Base-by-base conservation (phyloP, 2,888 invertebrate genomes). In the Epistrophe grossulariae region DNA sequence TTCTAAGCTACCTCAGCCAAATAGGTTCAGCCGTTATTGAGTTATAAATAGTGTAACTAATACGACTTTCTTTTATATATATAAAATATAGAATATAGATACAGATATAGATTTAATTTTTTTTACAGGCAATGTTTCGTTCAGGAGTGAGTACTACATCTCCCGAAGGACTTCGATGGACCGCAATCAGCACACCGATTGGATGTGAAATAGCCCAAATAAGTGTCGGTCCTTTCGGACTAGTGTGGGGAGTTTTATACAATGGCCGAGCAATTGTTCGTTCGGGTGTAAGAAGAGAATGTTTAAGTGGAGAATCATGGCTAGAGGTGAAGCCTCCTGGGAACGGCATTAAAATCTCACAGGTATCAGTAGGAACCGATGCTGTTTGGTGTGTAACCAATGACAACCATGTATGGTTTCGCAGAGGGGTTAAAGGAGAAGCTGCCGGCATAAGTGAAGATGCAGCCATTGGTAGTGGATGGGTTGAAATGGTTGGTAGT, bases 101-200 rank as follows among this genome's bases (percentile, higher is more conserved):
- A n/a, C n/a, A n/a, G n/a, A n/a, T n/a, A n/a, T n/a, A n/a, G n/a
- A n/a, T n/a, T n/a, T n/a, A n/a, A n/a, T n/a, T n/a, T n/a, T n/a
- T n/a, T n/a, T n/a, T n/a, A n/a, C n/a, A n/a, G 96, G 95, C 98
- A 35, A 97, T 98, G 96, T 97, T 96, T 90, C 95, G 98, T 89
- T 95, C 95, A 80, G 97, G 97, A 15, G 97, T 98, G 1, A 96
- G 95, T 88, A 95, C 95, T 66, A 95, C 94, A 50, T 96, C 97
- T 24, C 98, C 98, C 2, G 98, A 98, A 94, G 98, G 98, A 2
- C 94, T 95, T 70, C 95, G 96, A 66, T 98, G 98, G 98, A 95
- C 95, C 24, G 95, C 96, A 82, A 94, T 98, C 62, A 94, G 95
- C 88, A 95, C 97, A 72, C 96, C 96, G 59, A 94, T 95, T 45